phyloP scores from a whole-genome alignment of 2,797 vertebrate genomes.

The Lagodon rhomboides region DNA sequence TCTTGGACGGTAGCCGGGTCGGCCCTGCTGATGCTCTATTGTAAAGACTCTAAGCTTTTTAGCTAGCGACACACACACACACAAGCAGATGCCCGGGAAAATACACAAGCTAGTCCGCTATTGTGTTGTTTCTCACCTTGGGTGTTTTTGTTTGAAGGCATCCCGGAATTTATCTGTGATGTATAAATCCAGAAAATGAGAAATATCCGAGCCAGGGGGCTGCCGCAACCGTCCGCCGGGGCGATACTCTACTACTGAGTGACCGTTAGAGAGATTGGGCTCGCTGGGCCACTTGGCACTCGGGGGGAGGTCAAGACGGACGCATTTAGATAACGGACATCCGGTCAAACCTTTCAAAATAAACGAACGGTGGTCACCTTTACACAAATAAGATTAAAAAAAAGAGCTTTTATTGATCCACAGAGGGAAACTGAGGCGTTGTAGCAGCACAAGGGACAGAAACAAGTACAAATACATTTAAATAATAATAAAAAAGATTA shows the following conservation, averaged over 20 bases:
- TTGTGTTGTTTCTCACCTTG: slow-evolving; percentile 77
- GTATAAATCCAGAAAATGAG: slow-evolving; percentile 31
- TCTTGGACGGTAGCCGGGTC: slow-evolving; percentile 34
- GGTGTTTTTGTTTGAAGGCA: slow-evolving; percentile 82
- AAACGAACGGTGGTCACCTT: not conserved
- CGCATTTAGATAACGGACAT: not conserved
- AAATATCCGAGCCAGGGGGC: slow-evolving; percentile 46
- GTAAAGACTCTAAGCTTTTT: slow-evolving; percentile 51
- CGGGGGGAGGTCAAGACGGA: slow-evolving; percentile 29
- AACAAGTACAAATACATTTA: not conserved
- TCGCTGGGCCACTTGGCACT: slow-evolving; percentile 49
- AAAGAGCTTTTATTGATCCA: not conserved
- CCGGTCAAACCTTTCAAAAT: slow-evolving; percentile 61
- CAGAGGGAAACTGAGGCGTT: not conserved
- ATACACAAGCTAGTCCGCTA: not conserved
- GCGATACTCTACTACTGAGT: slow-evolving; percentile 58
- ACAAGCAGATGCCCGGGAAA: not conserved
- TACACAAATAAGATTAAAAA: no score
- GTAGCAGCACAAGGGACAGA: no score
- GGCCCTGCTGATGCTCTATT: slow-evolving; percentile 73
- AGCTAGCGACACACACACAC: slow-evolving; percentile 39
- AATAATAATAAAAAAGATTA: not conserved
- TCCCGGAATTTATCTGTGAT: slow-evolving; percentile 60
- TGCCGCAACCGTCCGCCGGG: slow-evolving; percentile 46
- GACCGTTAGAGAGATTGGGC: slow-evolving; percentile 38